These are phyloP conservation scores for Circaetus cinerascens DNA, from an alignment of 2,113 vertebrate species.

Conservation along the genomic window DNA sequence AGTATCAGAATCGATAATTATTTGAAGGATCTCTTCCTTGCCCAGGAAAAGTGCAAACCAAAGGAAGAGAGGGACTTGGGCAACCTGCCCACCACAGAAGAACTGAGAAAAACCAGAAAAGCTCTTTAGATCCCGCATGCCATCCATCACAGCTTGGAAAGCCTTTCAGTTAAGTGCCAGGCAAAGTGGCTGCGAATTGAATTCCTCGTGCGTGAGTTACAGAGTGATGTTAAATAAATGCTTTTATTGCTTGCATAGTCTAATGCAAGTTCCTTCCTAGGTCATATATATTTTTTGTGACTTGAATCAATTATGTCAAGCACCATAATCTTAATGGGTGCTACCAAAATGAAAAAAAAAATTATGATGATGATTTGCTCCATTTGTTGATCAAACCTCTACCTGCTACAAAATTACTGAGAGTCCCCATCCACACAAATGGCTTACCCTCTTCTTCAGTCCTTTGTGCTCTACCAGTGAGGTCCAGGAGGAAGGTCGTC, in stretches of 20 bases:
- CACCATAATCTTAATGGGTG: neutral
- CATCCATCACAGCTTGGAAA: neutral
- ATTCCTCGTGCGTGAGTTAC: neutral
- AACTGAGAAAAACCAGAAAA: neutral
- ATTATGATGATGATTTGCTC: fast-evolving
- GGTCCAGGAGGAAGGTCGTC: neutral
- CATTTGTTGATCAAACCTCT: neutral
- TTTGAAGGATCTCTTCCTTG: neutral
- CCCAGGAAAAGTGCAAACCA: neutral
- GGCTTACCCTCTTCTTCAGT: neutral
- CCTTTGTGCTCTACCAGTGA: neutral
- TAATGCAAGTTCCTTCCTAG: neutral
- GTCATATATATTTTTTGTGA: neutral
- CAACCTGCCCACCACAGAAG: neutral
- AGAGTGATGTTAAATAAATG: neutral
- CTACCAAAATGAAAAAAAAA: fast-evolving
- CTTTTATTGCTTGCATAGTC: neutral
- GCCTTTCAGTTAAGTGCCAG: neutral
- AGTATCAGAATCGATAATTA: neutral
- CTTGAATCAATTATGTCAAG: neutral
- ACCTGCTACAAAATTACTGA: neutral
- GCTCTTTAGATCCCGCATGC: neutral
- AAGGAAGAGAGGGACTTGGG: neutral
- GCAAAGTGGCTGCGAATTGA: neutral
- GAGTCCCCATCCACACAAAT: neutral